Conservation (phyloP, 2,797 vertebrate species). For the Pseudopleuronectes americanus region DNA sequence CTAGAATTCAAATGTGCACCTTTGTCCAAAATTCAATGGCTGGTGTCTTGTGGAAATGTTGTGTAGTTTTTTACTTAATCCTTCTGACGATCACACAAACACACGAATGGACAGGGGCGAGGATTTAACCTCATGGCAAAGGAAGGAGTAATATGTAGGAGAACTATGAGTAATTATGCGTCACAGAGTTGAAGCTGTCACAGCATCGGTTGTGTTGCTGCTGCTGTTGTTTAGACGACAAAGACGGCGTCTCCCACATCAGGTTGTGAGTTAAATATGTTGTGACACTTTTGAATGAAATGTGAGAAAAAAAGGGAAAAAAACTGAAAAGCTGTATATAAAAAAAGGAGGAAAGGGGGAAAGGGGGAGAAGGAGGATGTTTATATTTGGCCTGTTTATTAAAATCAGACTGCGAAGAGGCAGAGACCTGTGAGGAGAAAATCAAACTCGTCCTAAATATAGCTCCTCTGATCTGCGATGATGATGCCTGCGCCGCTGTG, state of each 20-base stretch:
- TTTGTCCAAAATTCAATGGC: too few relatives aligned
- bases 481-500: slow-evolving; percentile 53
- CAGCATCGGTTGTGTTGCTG: slow-evolving; percentile 11
- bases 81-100: too few relatives aligned
- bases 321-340: neutral
- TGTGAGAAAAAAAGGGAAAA: slow-evolving; percentile 1
- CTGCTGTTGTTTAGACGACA: slow-evolving; percentile 20
- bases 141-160: slow-evolving; percentile 3
- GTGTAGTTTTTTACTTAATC: too few relatives aligned
- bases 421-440: slow-evolving; percentile 52
- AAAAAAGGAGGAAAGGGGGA: neutral
- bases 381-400: neutral
- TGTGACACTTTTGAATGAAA: slow-evolving; percentile 14
- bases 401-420: slow-evolving; percentile 24
- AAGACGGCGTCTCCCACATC: slow-evolving; percentile 1
- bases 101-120: neutral
- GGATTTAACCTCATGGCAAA: neutral
- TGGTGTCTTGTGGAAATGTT: too few relatives aligned
- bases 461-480: slow-evolving; percentile 53
- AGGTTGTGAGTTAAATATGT: slow-evolving; percentile 12
- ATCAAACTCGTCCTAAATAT: slow-evolving; percentile 63
- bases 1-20: too few relatives aligned
- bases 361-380: neutral
- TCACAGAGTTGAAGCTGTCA: slow-evolving; percentile 11
- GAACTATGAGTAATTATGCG: neutral